Evolutionary conservation across 2,888 invertebrate genomes (phyloP), one percentile per base, ranked within the genome.

Genomic region (Lingula anatina): DNA sequence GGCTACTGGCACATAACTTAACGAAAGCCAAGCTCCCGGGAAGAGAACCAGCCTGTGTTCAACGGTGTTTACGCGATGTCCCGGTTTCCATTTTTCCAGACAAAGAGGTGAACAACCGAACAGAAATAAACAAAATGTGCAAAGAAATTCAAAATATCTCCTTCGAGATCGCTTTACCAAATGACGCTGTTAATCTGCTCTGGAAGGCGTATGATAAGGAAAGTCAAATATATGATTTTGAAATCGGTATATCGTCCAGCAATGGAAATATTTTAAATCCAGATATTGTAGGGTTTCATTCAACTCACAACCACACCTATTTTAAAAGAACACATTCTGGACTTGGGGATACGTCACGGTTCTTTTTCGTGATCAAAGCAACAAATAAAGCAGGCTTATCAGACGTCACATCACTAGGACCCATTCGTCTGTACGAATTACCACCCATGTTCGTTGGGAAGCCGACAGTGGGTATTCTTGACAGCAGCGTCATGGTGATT

Each of bases 401-500:
- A 23, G 47, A 31, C 2, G 40, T 52, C 1, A 44, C 39, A 5
- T 15, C 47, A 1, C 38, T 60, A 23, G 62, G 61, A 5, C 60
- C 62, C 12, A 28, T 61, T 4, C 23, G 60, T 3, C 53, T 59
- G 25, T 60, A 62, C 44, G 56, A 61, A 37, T 58, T 59, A 1
- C 57, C 62, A 2, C 64, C 64, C 5, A 2, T 45, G 2, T 47
- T 50, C 18, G 41, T 31, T 24, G 24, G 31, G 4, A 28, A 23
- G 1, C 44, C 56, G 5, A 18, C 28, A 4, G 44, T 56, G 0
- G 37, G 9, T 2, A 37, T 60, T n/a, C 44, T 39, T 5, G 27
- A 38, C 2, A 36, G 45, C 3, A 7, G 45, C 12, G 35, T 61
- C 5, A n/a, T 44, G 7, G 35, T 59, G 7, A 41, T 50, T 1